phyloP scores from a whole-genome alignment of 2,888 invertebrate species.

The Dysmachus trigonus region DNA sequence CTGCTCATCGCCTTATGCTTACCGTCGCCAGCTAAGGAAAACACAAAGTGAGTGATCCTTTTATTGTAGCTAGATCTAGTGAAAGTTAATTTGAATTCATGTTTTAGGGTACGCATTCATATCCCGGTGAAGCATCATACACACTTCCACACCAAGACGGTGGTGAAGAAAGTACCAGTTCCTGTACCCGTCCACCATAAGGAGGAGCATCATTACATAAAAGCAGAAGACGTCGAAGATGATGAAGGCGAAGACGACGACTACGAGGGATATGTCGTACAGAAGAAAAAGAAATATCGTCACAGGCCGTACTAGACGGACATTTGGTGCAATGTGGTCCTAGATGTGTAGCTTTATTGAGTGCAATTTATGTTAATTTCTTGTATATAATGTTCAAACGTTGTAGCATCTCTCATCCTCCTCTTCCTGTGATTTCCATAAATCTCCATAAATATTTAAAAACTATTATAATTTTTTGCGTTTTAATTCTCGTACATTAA shows the following conservation, averaged over 20 bases:
- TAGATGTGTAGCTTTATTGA: background rate
- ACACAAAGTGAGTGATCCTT: slow-evolving; percentile 8
- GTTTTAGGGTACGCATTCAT: slow-evolving; percentile 61
- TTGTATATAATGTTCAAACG: background rate
- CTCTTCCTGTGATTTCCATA: background rate
- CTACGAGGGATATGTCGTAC: slow-evolving; percentile 61
- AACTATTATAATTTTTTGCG: background rate
- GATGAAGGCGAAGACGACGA: slow-evolving; percentile 55
- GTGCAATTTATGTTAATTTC: background rate
- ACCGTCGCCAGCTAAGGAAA: background rate
- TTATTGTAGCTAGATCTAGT: background rate
- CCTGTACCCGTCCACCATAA: slow-evolving; percentile 63
- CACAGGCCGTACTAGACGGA: background rate
- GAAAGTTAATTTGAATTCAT: background rate
- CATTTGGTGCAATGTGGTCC: background rate
- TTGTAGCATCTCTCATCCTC: background rate
- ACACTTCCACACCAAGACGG: slow-evolving; percentile 63
- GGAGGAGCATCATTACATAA: slow-evolving; percentile 58
- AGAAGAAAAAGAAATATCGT: slow-evolving; percentile 59
- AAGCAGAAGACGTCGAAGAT: slow-evolving; percentile 55
- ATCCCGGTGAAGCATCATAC: slow-evolving; percentile 65
- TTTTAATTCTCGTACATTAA: background rate
- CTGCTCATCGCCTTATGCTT: background rate
- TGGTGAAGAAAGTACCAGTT: slow-evolving; percentile 63
- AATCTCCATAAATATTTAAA: background rate